phyloP scores from a whole-genome alignment of 2,888 invertebrate genomes.

The Nomada hirtipes region DNA sequence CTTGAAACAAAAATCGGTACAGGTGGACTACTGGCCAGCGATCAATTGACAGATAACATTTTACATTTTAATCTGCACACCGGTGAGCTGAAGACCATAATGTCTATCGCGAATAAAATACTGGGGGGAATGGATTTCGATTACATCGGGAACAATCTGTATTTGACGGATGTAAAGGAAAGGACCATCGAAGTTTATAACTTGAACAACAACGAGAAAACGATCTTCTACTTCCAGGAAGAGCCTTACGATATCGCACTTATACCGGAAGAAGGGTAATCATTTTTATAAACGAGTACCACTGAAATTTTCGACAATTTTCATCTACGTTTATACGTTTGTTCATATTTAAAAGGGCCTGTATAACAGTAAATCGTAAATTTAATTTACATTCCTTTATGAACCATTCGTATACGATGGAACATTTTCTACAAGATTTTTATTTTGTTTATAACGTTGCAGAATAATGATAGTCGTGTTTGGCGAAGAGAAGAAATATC shows the following conservation, averaged over 20 bases:
- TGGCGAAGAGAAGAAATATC: slow-evolving; percentile 75
- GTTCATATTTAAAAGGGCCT: not conserved
- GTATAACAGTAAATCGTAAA: not conserved
- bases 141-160: slow-evolving; percentile 89
- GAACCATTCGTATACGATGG: not conserved
- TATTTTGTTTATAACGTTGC: slow-evolving; percentile 67
- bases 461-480: slow-evolving; percentile 79
- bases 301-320: not conserved
- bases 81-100: slow-evolving; percentile 74
- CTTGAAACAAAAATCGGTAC: slow-evolving; percentile 16
- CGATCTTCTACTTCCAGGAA: slow-evolving; percentile 86
- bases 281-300: not conserved
- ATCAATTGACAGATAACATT: slow-evolving; percentile 68
- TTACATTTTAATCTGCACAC: slow-evolving; percentile 66
- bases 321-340: not conserved
- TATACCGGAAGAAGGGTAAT: slow-evolving; percentile 88
- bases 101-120: slow-evolving; percentile 84
- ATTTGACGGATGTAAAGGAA: slow-evolving; percentile 89
- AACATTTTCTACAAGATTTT: not conserved
- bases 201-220: slow-evolving; percentile 86
- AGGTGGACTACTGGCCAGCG: slow-evolving; percentile 73
- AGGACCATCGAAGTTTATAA: slow-evolving; percentile 89
- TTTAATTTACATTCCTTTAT: not conserved
- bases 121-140: slow-evolving; percentile 88
- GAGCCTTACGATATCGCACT: slow-evolving; percentile 90